Evolutionary conservation across 2,797 vertebrate genomes (phyloP).

Genomic region (Coregonus ussuriensis): DNA sequence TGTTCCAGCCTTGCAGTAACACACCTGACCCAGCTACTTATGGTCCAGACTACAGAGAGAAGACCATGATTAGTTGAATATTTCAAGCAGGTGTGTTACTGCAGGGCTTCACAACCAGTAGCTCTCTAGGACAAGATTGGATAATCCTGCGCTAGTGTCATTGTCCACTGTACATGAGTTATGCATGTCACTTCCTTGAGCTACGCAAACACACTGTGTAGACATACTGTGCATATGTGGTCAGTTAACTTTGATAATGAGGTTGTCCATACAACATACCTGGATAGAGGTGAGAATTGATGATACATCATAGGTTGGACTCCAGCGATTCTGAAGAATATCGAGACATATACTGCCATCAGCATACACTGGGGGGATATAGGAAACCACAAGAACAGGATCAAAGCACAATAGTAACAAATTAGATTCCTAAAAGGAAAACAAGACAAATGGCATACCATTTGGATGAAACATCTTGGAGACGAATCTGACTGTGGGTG

Average conservation of each 20-base stretch:
- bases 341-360: conserved; percentile 92
- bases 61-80: no score
- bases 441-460: conserved; percentile 67
- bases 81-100: neutral
- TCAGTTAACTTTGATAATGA: neutral
- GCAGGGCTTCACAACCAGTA: neutral
- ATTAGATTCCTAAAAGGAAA: neutral
- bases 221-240: no score
- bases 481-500: conserved; percentile 88
- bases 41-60: no score
- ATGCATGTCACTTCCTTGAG: no score
- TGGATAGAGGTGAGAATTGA: conserved; percentile 92
- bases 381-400: neutral
- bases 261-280: conserved; percentile 61
- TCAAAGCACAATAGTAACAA: neutral
- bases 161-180: neutral
- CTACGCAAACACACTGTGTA: no score
- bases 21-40: no score
- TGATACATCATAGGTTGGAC: conserved; percentile 89
- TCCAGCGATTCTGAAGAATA: conserved; percentile 92
- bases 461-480: conserved; percentile 94
- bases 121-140: neutral
- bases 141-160: neutral
- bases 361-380: conserved; percentile 80
- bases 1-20: neutral